These are phyloP conservation scores for Acyrthosiphon pisum DNA, from an alignment of 1,140 invertebrate genomes.

Conservation along the genomic window DNA sequence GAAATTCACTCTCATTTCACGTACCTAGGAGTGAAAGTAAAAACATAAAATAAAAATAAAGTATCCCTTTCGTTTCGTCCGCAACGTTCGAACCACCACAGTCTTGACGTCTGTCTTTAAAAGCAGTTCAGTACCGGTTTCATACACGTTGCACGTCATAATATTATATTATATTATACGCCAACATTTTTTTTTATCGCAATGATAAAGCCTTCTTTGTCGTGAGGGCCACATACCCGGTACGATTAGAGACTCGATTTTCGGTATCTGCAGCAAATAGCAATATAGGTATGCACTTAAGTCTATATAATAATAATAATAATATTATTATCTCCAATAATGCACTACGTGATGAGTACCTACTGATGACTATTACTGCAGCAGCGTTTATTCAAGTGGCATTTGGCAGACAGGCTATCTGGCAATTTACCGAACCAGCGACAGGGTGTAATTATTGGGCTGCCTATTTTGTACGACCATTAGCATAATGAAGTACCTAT, in stretches of 20 bases:
- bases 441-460: not conserved
- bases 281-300: not conserved
- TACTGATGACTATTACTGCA: not conserved
- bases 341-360: not conserved
- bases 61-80: constrained; percentile 49
- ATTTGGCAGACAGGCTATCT: not conserved
- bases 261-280: not conserved
- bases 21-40: constrained; percentile 27
- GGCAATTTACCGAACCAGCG: not conserved
- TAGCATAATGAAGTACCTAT: not conserved
- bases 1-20: not conserved
- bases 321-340: constrained; percentile 5
- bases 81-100: not conserved
- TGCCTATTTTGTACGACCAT: constrained; percentile 1
- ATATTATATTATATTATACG: not conserved
- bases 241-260: not conserved
- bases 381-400: not conserved
- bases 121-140: constrained; percentile 50
- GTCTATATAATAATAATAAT: not conserved
- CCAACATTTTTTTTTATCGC: not conserved
- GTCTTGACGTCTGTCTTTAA: not conserved
- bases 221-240: not conserved
- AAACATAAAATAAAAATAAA: not conserved
- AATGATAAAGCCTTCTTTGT: not conserved
- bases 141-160: not conserved